Percentiles rank a stretch among this genome's conserved stretches.
Conservation (phyloP, 2,888 invertebrate genomes). For the Chrysomela aeneicollis region DNA sequence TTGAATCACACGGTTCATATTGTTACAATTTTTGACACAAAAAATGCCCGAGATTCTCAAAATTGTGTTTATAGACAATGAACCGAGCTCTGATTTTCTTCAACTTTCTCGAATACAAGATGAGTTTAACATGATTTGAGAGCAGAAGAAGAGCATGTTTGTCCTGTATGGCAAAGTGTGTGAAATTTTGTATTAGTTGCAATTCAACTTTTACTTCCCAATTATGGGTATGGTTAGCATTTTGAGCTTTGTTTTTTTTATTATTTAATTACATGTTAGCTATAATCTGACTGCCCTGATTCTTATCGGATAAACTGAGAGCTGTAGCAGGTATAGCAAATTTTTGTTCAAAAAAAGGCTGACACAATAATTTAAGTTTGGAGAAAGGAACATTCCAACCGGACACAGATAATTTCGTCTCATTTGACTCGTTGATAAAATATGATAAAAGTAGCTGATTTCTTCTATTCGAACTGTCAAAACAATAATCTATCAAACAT, state of each 20-base stretch:
- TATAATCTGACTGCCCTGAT: neutral
- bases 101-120: neutral
- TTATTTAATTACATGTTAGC: neutral
- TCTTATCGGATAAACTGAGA: neutral
- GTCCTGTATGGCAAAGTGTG: neutral
- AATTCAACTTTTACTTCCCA: neutral
- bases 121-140: neutral
- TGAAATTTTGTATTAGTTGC: neutral
- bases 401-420: no score
- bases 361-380: no score
- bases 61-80: slow-evolving; percentile 16
- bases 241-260: no score
- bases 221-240: no score
- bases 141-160: neutral
- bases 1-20: slow-evolving; percentile 17
- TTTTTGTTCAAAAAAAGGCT: no score
- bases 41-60: slow-evolving; percentile 11
- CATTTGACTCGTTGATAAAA: no score
- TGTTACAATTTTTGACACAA: neutral
- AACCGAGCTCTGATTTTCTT: neutral
- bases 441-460: no score
- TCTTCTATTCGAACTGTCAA: no score
- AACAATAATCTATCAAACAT: no score
- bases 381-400: no score
- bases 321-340: no score